Evolutionary conservation across 2,888 invertebrate genomes (phyloP), one percentile per base, ranked within the genome.

Genomic region (Papilio elwesi): DNA sequence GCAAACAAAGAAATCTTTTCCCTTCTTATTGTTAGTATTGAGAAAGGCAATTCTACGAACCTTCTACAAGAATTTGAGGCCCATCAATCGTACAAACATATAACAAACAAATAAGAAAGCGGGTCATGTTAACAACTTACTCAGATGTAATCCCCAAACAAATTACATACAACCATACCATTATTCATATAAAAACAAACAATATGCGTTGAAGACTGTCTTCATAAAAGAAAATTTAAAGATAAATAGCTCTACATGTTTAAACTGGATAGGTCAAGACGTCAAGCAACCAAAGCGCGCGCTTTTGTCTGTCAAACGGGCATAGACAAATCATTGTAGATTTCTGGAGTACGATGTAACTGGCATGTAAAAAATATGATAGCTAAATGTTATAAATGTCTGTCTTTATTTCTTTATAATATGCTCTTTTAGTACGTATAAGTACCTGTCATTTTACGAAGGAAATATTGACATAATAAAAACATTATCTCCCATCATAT

Each of bases 141-240:
- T 69, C 75, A 80, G 82, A 81, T 83, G 80, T 83, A 76, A 91
- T 90, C 90, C 88, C 76, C 78, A 82, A 83, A 84, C 83, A 88
- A 87, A 88, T 87, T 85, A 86, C 85, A 85, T 83, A 85, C 85
- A 87, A 85, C 81, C 75, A 71, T 74, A 71, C 71, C 78, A 83
- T 85, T 80, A 82, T 77, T 86, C 85, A 87, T 76, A 9, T 52
- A 63, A 36, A 63, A 64, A 70, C 52, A 38, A 12, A 70, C 70
- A 70, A 70, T 55, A 75, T 78, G 74, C 74, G 70, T 78, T 76
- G 77, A 71, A 26, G 43, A 74, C 68, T 70, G 69, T 71, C 71
- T 74, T 36, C 16, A 72, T 48, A 62, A 78, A 76, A 79, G 76
- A 79, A 83, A 82, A 79, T 84, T 84, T 75, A 62, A 76, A 85